These are phyloP conservation scores for Haemorhous mexicanus DNA, from an alignment of 2,113 vertebrate species.

Conservation along the genomic window DNA sequence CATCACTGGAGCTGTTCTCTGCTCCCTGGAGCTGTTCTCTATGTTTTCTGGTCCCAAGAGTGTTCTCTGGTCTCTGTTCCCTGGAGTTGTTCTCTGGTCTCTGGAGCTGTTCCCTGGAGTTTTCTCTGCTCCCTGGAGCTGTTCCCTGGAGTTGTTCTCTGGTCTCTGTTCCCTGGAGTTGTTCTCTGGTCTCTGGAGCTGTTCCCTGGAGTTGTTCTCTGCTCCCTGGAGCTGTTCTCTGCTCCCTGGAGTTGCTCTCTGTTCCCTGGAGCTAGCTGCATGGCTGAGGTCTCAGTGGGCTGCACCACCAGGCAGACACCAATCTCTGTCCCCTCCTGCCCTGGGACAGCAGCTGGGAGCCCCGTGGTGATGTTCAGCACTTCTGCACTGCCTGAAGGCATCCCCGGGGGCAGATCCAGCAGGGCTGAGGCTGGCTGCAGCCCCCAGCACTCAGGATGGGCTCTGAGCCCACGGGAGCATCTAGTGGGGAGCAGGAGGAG, in stretches of 20 bases:
- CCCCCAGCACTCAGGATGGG: not conserved
- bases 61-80: fast-evolving
- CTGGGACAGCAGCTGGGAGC: not conserved
- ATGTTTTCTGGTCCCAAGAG: no score
- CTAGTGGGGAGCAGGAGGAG: not conserved
- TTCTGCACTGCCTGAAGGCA: not conserved
- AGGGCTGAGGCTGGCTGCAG: not conserved
- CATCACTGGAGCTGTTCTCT: not conserved
- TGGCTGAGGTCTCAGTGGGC: not conserved
- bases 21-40: no score
- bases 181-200: no score
- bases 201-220: no score
- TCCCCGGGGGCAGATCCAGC: fast-evolving
- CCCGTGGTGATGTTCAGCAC: fast-evolving
- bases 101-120: no score
- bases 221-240: fast-evolving
- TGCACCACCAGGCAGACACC: not conserved
- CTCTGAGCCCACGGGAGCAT: fast-evolving
- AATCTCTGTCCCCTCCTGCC: not conserved
- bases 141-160: no score
- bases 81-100: not conserved
- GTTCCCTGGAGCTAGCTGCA: not conserved
- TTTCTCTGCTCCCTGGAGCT: no score
- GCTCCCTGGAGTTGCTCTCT: not conserved
- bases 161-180: no score